Evolutionary conservation across 2,113 vertebrate species (phyloP).

Genomic region (Anseranas semipalmata): DNA sequence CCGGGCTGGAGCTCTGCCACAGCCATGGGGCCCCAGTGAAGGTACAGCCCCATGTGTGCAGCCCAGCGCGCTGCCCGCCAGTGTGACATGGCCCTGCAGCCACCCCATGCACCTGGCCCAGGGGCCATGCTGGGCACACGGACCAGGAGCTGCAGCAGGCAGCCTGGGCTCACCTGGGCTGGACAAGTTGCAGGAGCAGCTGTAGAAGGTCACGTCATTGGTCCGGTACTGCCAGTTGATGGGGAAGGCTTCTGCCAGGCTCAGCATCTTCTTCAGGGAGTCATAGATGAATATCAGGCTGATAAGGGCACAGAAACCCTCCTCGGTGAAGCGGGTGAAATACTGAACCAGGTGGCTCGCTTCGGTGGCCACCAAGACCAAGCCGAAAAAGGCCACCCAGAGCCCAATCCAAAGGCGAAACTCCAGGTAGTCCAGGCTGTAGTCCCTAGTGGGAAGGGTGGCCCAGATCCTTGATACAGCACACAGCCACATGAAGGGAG

Average conservation of each 20-base stretch:
- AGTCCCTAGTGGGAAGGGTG: slow-evolving; percentile 60
- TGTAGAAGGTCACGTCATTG: slow-evolving; percentile 62
- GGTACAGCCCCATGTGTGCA: background rate
- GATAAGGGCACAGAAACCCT: slow-evolving; percentile 85
- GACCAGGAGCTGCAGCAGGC: background rate
- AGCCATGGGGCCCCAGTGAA: too few relatives aligned
- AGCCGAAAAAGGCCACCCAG: slow-evolving; percentile 81
- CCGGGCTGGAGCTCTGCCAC: background rate
- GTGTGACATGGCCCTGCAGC: background rate
- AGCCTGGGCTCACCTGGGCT: slow-evolving; percentile 8
- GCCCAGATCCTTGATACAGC: background rate
- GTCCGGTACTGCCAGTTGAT: slow-evolving; percentile 74
- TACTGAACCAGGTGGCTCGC: slow-evolving; percentile 81
- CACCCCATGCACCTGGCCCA: background rate
- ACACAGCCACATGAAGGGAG: fast-evolving
- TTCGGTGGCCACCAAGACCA: slow-evolving; percentile 81
- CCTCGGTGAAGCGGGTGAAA: slow-evolving; percentile 84
- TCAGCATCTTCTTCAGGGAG: slow-evolving; percentile 82
- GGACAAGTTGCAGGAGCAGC: slow-evolving; percentile 73
- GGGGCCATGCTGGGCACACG: background rate
- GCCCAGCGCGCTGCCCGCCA: background rate
- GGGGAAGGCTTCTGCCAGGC: slow-evolving; percentile 73
- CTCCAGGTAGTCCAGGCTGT: slow-evolving; percentile 80
- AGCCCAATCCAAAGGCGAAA: slow-evolving; percentile 85
- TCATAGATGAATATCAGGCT: slow-evolving; percentile 85